Evolutionary conservation across 1,140 invertebrate species (phyloP).

Genomic region (Drosophila pseudoobscura): DNA sequence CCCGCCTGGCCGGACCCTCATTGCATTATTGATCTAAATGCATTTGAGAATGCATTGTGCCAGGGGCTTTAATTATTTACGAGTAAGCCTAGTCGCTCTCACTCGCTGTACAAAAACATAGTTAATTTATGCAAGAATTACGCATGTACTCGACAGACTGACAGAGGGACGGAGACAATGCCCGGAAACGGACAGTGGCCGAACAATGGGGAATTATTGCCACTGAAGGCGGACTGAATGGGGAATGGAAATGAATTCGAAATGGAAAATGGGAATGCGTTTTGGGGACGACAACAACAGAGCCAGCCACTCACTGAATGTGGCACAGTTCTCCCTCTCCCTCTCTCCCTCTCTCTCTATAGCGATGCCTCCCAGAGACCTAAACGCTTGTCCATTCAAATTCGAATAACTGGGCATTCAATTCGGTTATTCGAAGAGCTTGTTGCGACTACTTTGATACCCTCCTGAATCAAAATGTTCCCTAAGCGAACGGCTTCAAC

Average conservation of each 20-base stretch:
- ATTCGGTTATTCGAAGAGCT: background rate
- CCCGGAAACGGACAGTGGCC: slow-evolving; percentile 63
- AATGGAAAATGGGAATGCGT: slow-evolving; percentile 42
- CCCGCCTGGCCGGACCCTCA: slow-evolving; percentile 44
- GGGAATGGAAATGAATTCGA: slow-evolving; percentile 36
- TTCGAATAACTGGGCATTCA: slow-evolving; percentile 26
- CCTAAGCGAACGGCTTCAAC: no score
- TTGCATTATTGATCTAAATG: slow-evolving; percentile 73
- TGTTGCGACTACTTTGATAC: no score
- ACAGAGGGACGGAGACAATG: slow-evolving; percentile 32
- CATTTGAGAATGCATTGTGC: slow-evolving; percentile 50
- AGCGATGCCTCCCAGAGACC: background rate
- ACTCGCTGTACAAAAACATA: slow-evolving; percentile 1
- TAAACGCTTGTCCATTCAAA: slow-evolving; percentile 41
- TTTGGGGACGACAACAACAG: slow-evolving; percentile 15
- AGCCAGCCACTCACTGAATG: slow-evolving; percentile 9
- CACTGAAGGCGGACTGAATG: slow-evolving; percentile 19
- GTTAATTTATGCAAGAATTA: slow-evolving; percentile 71
- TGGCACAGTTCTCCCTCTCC: slow-evolving; percentile 5
- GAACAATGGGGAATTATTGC: slow-evolving; percentile 43
- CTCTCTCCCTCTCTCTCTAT: no score
- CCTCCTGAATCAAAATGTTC: no score
- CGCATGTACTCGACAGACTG: slow-evolving; percentile 39
- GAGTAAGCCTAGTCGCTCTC: slow-evolving; percentile 4
- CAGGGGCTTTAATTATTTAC: slow-evolving; percentile 52